phyloP scores from a whole-genome alignment of 2,797 vertebrate genomes.

The Argentina silus region DNA sequence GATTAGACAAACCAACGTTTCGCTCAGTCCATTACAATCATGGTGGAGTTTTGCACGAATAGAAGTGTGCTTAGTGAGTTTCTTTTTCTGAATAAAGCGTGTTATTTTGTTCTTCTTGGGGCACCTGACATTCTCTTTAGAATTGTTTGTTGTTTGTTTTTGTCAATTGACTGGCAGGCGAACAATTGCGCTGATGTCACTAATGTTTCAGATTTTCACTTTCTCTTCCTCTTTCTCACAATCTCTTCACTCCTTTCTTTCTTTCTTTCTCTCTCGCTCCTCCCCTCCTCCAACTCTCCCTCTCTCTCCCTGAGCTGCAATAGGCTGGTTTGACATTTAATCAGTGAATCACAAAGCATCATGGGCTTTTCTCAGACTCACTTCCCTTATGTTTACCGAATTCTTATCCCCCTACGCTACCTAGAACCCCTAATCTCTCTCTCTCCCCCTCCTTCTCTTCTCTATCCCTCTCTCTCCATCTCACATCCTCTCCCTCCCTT shows the following conservation, averaged over 20 bases:
- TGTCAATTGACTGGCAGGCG: too few relatives aligned
- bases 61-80: too few relatives aligned
- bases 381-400: background rate
- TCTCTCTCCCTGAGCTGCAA: background rate
- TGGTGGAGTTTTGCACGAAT: too few relatives aligned
- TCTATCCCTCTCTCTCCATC: background rate
- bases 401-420: background rate
- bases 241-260: slow-evolving; percentile 13
- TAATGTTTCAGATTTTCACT: background rate
- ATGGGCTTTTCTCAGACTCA: slow-evolving; percentile 6
- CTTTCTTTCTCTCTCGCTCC: slow-evolving; percentile 31
- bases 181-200: background rate
- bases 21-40: too few relatives aligned
- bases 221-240: slow-evolving; percentile 3
- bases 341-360: background rate
- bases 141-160: too few relatives aligned
- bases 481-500: background rate
- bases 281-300: background rate
- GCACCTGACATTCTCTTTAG: too few relatives aligned
- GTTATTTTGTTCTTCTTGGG: too few relatives aligned
- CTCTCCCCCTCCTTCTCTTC: background rate
- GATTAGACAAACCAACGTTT: too few relatives aligned
- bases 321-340: background rate
- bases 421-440: background rate
- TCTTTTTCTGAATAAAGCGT: too few relatives aligned